A percentile compares a stretch with the other conserved stretches of the same genome.
These are phyloP conservation scores for Cassiopea andromeda DNA, from an alignment of 30 jellyfish, hydroid and myxozoan species.

Conservation along the genomic window DNA sequence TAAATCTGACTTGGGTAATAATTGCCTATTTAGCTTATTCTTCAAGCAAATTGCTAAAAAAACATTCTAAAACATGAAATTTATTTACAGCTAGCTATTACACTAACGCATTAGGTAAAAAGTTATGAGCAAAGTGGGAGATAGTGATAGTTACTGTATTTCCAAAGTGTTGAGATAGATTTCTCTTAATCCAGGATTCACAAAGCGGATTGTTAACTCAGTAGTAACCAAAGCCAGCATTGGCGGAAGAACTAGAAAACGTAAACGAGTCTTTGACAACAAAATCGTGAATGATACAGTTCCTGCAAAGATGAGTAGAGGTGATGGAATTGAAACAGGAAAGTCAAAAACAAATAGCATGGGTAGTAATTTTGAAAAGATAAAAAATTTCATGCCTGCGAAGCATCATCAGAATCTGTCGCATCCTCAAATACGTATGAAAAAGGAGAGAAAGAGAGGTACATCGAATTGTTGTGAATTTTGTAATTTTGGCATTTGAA, in stretches of 20 bases:
- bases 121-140: background rate
- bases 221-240: slow-evolving; percentile 39
- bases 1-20: too few relatives aligned
- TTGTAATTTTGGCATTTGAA: background rate
- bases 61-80: too few relatives aligned
- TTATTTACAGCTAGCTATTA: too few relatives aligned
- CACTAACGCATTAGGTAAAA: too few relatives aligned
- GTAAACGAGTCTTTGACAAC: slow-evolving; percentile 52
- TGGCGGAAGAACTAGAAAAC: slow-evolving; percentile 59
- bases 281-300: slow-evolving; percentile 29
- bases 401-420: slow-evolving; percentile 39
- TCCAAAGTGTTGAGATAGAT: background rate
- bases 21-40: too few relatives aligned
- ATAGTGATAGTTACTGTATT: background rate
- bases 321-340: background rate
- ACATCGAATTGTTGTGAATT: background rate
- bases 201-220: slow-evolving; percentile 4
- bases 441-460: background rate
- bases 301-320: slow-evolving; percentile 25
- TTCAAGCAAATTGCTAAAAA: too few relatives aligned
- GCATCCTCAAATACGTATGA: background rate
- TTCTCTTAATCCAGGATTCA: slow-evolving; percentile 9
- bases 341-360: background rate
- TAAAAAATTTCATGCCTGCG: slow-evolving; percentile 48
- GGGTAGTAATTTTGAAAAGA: background rate